These are phyloP conservation scores for Perognathus longimembris DNA, from an alignment of 2,113 vertebrate genomes.

Conservation along the genomic window DNA sequence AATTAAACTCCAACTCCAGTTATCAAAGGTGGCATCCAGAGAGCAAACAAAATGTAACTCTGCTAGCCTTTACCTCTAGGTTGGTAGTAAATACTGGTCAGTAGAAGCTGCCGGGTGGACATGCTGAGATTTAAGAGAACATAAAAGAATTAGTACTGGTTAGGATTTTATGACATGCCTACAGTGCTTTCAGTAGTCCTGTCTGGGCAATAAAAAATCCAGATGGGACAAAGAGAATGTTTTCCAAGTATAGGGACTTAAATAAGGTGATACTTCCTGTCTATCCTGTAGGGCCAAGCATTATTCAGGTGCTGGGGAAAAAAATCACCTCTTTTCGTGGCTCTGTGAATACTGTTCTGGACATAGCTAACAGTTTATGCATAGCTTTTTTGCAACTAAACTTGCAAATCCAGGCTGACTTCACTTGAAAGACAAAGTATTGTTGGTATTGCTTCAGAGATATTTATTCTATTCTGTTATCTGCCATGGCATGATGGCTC, in stretches of 20 bases:
- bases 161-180: background rate
- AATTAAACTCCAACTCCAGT: background rate
- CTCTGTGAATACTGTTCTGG: background rate
- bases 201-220: background rate
- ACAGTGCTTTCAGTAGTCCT: background rate
- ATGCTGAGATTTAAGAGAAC: background rate
- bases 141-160: slow-evolving; percentile 1
- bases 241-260: background rate
- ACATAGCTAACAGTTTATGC: background rate
- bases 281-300: background rate
- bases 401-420: background rate
- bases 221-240: background rate
- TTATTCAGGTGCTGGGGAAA: background rate
- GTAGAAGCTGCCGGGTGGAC: background rate
- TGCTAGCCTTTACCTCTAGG: background rate
- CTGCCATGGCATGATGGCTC: background rate
- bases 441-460: background rate
- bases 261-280: background rate
- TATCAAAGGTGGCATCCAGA: background rate
- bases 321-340: background rate
- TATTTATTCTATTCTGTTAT: background rate
- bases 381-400: background rate
- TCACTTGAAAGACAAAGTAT: background rate
- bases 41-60: background rate
- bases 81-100: background rate